Evolutionary conservation across 1,140 invertebrate species (phyloP), one percentile per base, ranked within the genome.

Genomic region (Magallana ariakensis): DNA sequence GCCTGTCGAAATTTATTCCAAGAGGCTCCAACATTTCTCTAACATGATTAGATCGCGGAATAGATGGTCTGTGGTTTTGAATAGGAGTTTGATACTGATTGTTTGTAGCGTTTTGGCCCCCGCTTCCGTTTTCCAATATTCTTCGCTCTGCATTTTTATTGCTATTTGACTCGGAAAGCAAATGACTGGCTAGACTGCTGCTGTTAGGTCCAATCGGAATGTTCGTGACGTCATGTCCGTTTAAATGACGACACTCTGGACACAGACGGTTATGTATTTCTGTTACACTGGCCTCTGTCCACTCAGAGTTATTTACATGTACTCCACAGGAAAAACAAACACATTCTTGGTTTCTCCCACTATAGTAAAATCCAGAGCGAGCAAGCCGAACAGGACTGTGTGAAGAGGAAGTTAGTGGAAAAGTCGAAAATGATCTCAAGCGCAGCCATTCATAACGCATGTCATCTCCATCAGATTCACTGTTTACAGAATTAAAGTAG

Each of bases 351-450:
- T 22, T 33, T n/a, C 80, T 46, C 15, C 83, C 70, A 11, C 54
- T 84, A 16, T 57, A 81, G 80, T 84, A 87, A 84, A 87, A 87
- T 62, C 86, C 86, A 53, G 86, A 83, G 13, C n/a, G 22, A 10
- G 86, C 83, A 5, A 87, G 81, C 55, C 81, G 53, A 55, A 83
- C 56, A 11, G 80, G 55, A 62, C 75, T 60, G 8, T 62, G 46
- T 19, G 53, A 19, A 53, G 81, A n/a, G 19, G 13, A 1, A 15
- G 55, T 22, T 19, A 66, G 22, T 8, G 85, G 57, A 80, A 58
- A 60, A 19, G 56, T 86, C 7, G 54, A 33, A 10, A 86, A 75
- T 26, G 85, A 57, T 33, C 26, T 80, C 16, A 86, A 33, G 9
- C 85, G 26, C 46, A 86, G n/a, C 85, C 70, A 82, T 60, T 86